phyloP scores from a whole-genome alignment of 2,113 vertebrate genomes.

The Dicentrarchus labrax region DNA sequence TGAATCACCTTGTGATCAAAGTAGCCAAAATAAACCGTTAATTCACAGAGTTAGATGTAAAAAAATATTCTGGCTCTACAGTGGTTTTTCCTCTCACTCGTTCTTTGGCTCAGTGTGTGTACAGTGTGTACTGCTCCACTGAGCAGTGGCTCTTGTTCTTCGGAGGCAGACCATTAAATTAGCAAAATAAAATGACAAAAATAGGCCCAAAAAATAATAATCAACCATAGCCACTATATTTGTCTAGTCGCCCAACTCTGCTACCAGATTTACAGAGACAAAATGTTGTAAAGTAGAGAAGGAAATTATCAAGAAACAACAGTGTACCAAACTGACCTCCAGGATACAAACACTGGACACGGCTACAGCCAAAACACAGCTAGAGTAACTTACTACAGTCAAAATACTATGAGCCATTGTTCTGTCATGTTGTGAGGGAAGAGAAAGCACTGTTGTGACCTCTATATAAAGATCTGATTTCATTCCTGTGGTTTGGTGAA shows the following conservation, averaged over 20 bases:
- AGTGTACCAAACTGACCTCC: not conserved
- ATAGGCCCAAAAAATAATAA: too few species aligned
- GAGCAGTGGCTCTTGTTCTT: too few species aligned
- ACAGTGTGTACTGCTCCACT: too few species aligned
- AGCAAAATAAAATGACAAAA: not conserved
- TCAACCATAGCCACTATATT: too few species aligned
- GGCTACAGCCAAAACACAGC: not conserved
- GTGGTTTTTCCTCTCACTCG: too few species aligned
- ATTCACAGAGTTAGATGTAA: too few species aligned
- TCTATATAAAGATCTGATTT: conserved; percentile 22
- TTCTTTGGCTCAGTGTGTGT: too few species aligned
- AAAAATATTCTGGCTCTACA: too few species aligned
- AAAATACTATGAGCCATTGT: not conserved
- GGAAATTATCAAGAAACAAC: not conserved
- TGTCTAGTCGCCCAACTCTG: too few species aligned
- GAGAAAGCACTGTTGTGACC: not conserved
- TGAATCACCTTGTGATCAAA: too few species aligned
- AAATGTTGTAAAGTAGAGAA: not conserved
- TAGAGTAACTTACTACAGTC: not conserved
- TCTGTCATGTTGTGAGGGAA: not conserved
- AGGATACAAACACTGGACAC: not conserved
- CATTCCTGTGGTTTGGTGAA: conserved; percentile 28
- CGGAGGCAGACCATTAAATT: too few species aligned
- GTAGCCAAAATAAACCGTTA: too few species aligned
- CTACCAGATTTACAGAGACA: not conserved